Conservation (phyloP, 1,140 invertebrate genomes). For the Trichogramma pretiosum region DNA sequence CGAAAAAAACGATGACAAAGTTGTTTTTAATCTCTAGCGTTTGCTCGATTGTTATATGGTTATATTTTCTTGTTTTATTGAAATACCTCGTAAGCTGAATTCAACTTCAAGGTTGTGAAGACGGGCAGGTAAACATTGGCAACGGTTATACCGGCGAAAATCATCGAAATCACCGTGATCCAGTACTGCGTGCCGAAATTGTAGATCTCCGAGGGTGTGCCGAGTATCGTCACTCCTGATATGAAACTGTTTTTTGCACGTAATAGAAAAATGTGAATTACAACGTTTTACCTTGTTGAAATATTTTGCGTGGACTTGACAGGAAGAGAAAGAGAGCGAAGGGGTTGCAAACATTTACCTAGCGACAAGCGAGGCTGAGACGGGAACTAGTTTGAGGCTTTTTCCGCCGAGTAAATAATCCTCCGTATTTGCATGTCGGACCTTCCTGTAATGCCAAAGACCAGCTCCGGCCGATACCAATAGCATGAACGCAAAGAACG, state of each 20-base stretch:
- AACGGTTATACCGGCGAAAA: conserved; percentile 59
- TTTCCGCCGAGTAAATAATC: conserved; percentile 68
- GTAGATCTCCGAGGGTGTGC: conserved; percentile 80
- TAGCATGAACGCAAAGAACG: conserved; percentile 51
- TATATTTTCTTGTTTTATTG: too few species aligned
- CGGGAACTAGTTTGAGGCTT: conserved; percentile 65
- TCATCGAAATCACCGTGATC: conserved; percentile 60
- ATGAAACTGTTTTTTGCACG: conserved; percentile 78
- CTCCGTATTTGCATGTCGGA: conserved; percentile 35
- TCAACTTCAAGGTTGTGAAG: conserved; percentile 67
- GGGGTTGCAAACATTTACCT: conserved; percentile 47
- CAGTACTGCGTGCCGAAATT: conserved; percentile 76
- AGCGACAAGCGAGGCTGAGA: conserved; percentile 72
- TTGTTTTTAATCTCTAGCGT: too few species aligned
- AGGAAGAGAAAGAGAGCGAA: neutral
- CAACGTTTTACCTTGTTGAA: too few species aligned
- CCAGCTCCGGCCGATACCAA: conserved; percentile 43
- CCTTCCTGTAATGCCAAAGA: conserved; percentile 39
- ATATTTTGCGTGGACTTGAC: neutral
- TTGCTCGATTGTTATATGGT: too few species aligned
- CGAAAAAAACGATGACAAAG: conserved; percentile 43
- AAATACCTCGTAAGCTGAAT: conserved; percentile 74
- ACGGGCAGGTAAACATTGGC: conserved; percentile 72
- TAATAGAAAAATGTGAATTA: too few species aligned
- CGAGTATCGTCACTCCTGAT: conserved; percentile 81